Evolutionary conservation across 1,140 invertebrate species (phyloP).

Genomic region (Berghia stephanieae): DNA sequence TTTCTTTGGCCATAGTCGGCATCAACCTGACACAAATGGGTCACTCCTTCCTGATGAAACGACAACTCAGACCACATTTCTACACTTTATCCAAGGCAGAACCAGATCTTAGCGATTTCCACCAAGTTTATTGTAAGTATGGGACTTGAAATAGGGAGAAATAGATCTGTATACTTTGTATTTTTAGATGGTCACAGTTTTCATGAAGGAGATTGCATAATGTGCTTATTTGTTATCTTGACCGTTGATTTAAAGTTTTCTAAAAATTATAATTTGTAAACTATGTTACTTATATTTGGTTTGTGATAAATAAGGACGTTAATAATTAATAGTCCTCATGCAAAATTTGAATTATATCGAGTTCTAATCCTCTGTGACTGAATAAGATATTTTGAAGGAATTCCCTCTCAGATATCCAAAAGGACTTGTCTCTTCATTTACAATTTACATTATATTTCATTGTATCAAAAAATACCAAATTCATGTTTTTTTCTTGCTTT

Average conservation of each 20-base stretch:
- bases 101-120: constrained; percentile 82
- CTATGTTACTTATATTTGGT: too few relatives aligned
- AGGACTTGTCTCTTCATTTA: neutral
- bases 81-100: constrained; percentile 77
- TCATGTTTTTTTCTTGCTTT: neutral
- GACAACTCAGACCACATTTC: constrained; percentile 88
- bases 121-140: constrained; percentile 86
- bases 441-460: neutral
- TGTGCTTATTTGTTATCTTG: too few relatives aligned
- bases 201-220: too few relatives aligned
- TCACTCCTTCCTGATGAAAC: constrained; percentile 81
- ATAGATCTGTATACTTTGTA: neutral
- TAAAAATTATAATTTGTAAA: too few relatives aligned
- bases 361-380: too few relatives aligned
- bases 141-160: neutral
- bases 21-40: constrained; percentile 96
- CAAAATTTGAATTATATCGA: too few relatives aligned
- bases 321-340: too few relatives aligned
- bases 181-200: neutral
- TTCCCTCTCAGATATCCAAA: neutral
- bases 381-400: too few relatives aligned
- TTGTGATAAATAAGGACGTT: too few relatives aligned
- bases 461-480: neutral
- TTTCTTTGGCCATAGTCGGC: constrained; percentile 78
- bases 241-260: too few relatives aligned